Percentiles rank a stretch among this genome's conserved stretches.
phyloP scores from a whole-genome alignment of 2,797 vertebrate genomes.

The Melanogrammus aeglefinus region DNA sequence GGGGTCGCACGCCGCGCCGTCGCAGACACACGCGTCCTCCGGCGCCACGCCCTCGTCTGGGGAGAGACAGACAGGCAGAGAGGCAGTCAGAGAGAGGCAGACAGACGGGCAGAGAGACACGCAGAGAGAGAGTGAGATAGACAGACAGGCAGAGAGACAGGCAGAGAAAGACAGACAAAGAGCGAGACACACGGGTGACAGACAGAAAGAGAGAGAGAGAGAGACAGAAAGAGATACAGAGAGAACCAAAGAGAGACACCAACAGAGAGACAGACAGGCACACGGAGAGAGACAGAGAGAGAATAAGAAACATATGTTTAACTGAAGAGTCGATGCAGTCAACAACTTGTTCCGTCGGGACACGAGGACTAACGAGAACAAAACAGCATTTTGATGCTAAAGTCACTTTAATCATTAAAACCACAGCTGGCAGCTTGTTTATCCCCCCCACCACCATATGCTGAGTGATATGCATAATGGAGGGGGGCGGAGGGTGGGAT shows the following conservation, averaged over 20 bases:
- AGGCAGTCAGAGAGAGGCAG: background rate
- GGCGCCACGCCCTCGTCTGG: constrained; percentile 73
- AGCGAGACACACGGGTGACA: no score
- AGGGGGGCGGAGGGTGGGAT: background rate
- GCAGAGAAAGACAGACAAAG: background rate
- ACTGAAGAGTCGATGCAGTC: background rate
- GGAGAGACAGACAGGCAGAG: constrained; percentile 20
- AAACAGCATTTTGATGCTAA: background rate
- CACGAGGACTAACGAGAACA: no score
- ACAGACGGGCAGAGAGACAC: no score
- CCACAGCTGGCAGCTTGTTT: background rate
- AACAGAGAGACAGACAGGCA: background rate
- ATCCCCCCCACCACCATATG: background rate
- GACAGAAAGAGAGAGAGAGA: no score
- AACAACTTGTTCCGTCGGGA: background rate
- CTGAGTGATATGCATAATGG: background rate
- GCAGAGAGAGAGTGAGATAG: background rate
- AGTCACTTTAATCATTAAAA: background rate
- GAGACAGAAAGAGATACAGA: background rate
- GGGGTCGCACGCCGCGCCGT: constrained; percentile 78
- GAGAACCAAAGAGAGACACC: background rate
- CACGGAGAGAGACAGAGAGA: background rate
- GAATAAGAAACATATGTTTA: background rate
- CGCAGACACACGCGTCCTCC: background rate
- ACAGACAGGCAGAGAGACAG: background rate